Evolutionary conservation across 2,888 invertebrate genomes (phyloP).

Genomic region (Plagodis pulveraria): DNA sequence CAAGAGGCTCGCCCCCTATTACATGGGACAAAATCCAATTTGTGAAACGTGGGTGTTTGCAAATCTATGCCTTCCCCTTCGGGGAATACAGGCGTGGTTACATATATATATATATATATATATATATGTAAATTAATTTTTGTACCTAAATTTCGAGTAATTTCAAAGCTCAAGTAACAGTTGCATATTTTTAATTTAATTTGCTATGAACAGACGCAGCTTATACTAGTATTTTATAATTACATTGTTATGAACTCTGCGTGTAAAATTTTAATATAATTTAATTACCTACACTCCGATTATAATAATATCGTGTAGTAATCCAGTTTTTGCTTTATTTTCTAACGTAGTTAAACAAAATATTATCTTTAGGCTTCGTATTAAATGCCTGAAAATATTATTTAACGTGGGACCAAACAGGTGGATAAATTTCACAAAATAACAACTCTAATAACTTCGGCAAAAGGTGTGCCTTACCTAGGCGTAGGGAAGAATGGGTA

Average conservation of each 20-base stretch:
- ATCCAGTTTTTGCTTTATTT: constrained; percentile 4
- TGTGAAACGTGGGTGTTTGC: too few relatives aligned
- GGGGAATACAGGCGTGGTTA: too few relatives aligned
- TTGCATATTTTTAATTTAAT: background rate
- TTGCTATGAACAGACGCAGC: too few relatives aligned
- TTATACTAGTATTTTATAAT: too few relatives aligned
- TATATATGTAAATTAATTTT: too few relatives aligned
- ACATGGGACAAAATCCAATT: too few relatives aligned
- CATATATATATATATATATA: too few relatives aligned
- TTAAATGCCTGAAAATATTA: constrained; percentile 13
- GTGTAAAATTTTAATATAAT: too few relatives aligned
- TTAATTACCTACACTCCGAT: too few relatives aligned
- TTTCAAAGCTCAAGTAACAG: background rate
- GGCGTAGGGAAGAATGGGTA: constrained; percentile 1
- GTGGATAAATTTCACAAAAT: constrained; percentile 43
- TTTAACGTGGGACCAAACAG: constrained; percentile 40
- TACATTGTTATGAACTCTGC: too few relatives aligned
- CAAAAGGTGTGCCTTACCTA: constrained; percentile 10
- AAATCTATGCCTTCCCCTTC: too few relatives aligned
- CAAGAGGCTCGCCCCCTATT: too few relatives aligned
- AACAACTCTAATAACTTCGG: constrained; percentile 10
- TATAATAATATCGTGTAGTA: background rate
- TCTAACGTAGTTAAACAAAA: constrained; percentile 6
- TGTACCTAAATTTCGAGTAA: background rate
- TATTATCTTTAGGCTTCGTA: constrained; percentile 9